Base-by-base conservation (phyloP, 2,888 invertebrate genomes). In the Nemotelus nigrinus region DNA sequence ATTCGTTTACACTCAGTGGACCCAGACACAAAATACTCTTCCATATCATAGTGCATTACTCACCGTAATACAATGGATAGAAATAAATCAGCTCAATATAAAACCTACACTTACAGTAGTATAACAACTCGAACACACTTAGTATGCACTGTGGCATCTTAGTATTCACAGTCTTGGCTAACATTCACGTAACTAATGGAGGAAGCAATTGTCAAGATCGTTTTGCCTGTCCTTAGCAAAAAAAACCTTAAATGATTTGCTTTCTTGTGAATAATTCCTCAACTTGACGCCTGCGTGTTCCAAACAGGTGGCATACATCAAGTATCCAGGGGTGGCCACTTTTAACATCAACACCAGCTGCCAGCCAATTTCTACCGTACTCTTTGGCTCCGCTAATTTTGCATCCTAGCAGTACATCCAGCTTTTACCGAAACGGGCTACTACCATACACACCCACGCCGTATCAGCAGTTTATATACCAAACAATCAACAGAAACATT, bases 321-420 rank as follows among this genome's bases (percentile, higher is more conserved):
- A 84, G 82, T 79, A 71, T 85, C 53, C 83, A 84, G 78, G 78
- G 82, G 67, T 87, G 87, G 87, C 85, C 86, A 58, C 80, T 78
- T 47, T 55, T 77, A 8, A 55, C 65, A 7, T 57, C 79, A 4
- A 67, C 70, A 10, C 64, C 64, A 53, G 48, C 77, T 41, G 45
- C 78, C 25, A 68, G 58, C 75, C 67, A 53, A 50, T 70, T 60
- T 43, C 44, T 67, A 10, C 77, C 71, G 10, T 50, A 57, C 47
- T 47, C 67, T 2, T 25, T 67, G 39, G 68, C 57, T 2, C 64
- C 75, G 64, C 47, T 44, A 3, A 45, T 45, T 3, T 41, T 50
- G n/a, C 75, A 75, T 41, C 64, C 75, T n/a, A 64, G 43, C 55
- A 47, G 68, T 41, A 8, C 57, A 45, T 7, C 72, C 2, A 50